phyloP scores from a whole-genome alignment of 1,140 invertebrate species.

The Monomorium pharaonis region DNA sequence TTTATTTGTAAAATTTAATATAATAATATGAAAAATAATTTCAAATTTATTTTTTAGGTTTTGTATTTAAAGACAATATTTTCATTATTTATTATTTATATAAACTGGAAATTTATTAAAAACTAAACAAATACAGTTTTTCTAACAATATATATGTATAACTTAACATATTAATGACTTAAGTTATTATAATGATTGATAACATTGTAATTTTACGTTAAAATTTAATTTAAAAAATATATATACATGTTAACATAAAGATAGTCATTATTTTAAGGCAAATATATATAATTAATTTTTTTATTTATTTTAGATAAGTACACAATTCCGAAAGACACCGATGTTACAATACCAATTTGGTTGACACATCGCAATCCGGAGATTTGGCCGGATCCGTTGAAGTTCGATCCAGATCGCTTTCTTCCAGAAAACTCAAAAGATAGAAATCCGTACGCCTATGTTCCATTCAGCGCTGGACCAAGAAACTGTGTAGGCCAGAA shows the following conservation, averaged over 20 bases:
- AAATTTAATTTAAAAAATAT: background rate
- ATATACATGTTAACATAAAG: no score
- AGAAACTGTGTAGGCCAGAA: slow-evolving; percentile 70
- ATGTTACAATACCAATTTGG: slow-evolving; percentile 83
- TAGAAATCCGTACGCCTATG: slow-evolving; percentile 85
- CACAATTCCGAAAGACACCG: slow-evolving; percentile 80
- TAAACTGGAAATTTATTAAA: no score
- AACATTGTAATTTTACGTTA: background rate
- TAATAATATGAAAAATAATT: no score
- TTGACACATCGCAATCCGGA: slow-evolving; percentile 85
- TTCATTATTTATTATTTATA: background rate
- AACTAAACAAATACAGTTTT: background rate
- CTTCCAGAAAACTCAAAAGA: slow-evolving; percentile 84
- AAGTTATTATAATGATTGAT: background rate
- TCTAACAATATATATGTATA: background rate
- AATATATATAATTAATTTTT: background rate
- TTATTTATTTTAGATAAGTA: slow-evolving; percentile 62
- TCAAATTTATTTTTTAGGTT: background rate
- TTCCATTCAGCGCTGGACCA: slow-evolving; percentile 73
- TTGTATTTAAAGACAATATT: background rate
- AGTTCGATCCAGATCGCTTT: slow-evolving; percentile 87
- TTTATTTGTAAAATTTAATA: no score
- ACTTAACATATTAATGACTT: no score
- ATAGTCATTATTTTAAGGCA: background rate
- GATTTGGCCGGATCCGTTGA: slow-evolving; percentile 89